phyloP scores from a whole-genome alignment of 2,797 vertebrate species.

The Spinibarbus caldwelli region DNA sequence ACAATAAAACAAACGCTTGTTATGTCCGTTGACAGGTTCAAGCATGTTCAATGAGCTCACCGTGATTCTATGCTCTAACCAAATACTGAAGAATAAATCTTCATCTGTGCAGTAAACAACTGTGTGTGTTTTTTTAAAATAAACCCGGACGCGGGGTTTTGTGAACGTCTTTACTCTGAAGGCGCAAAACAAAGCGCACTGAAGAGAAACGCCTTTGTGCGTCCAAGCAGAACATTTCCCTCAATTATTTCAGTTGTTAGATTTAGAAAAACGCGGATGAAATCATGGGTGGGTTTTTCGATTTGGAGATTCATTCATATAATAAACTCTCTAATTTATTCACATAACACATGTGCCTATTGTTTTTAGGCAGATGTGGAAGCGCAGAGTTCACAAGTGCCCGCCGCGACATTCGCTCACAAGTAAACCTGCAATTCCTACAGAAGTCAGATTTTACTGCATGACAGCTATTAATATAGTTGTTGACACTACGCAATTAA shows the following conservation, averaged over 20 bases:
- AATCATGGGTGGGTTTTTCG: background rate
- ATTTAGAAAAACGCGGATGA: background rate
- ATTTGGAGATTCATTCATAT: background rate
- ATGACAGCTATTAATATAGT: background rate
- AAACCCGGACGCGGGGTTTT: background rate
- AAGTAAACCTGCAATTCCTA: background rate
- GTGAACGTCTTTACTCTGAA: background rate
- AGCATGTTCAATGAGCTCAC: constrained; percentile 14
- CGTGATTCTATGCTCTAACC: constrained; percentile 3
- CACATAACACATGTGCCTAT: too few species aligned
- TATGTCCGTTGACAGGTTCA: constrained; percentile 31
- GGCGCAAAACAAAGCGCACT: constrained; percentile 36
- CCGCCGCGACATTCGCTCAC: background rate
- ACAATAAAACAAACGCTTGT: constrained; percentile 28
- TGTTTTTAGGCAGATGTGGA: constrained; percentile 1
- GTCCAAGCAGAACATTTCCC: constrained; percentile 1
- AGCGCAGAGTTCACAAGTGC: background rate
- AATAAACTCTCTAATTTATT: background rate
- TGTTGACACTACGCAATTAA: background rate
- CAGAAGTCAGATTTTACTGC: background rate
- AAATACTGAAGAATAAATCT: background rate
- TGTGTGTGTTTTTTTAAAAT: constrained; percentile 2
- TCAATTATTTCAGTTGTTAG: constrained; percentile 25
- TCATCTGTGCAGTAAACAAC: background rate
- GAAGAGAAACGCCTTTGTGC: constrained; percentile 22